Evolutionary conservation across 1,140 invertebrate genomes (phyloP).

Genomic region (Asbolus verrucosus): DNA sequence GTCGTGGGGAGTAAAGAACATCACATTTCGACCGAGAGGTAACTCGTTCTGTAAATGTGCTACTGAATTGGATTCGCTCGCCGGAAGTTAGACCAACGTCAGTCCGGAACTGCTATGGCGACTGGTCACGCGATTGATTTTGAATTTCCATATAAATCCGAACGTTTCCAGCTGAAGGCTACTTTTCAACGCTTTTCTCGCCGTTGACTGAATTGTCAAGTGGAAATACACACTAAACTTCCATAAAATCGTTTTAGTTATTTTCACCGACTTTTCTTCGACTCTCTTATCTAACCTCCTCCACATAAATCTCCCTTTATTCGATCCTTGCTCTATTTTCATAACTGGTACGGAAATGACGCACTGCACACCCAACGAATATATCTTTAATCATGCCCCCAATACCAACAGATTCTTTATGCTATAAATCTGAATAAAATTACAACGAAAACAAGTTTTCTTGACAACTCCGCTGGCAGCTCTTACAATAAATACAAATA

Average conservation of each 20-base stretch:
- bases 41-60: conserved; percentile 37
- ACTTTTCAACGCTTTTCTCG: conserved; percentile 50
- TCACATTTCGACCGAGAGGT: conserved; percentile 12
- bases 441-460: no score
- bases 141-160: conserved; percentile 62
- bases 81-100: conserved; percentile 50
- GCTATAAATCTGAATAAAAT: no score
- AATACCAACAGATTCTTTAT: no score
- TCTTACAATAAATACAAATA: conserved; percentile 28
- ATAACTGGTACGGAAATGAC: conserved; percentile 13
- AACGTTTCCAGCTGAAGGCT: conserved; percentile 54
- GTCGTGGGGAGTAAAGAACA: conserved; percentile 10
- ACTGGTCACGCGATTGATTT: conserved; percentile 59
- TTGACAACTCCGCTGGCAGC: no score
- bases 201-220: conserved; percentile 50
- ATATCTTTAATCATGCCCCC: no score
- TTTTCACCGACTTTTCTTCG: conserved; percentile 19
- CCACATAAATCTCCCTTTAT: conserved; percentile 33
- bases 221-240: conserved; percentile 44
- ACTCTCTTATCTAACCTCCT: conserved; percentile 39
- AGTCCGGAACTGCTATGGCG: conserved; percentile 52
- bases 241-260: conserved; percentile 47
- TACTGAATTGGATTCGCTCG: conserved; percentile 40
- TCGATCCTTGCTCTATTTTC: conserved; percentile 27
- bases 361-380: background rate